phyloP scores from a whole-genome alignment of 2,113 vertebrate species.

The Toxostoma redivivum region DNA sequence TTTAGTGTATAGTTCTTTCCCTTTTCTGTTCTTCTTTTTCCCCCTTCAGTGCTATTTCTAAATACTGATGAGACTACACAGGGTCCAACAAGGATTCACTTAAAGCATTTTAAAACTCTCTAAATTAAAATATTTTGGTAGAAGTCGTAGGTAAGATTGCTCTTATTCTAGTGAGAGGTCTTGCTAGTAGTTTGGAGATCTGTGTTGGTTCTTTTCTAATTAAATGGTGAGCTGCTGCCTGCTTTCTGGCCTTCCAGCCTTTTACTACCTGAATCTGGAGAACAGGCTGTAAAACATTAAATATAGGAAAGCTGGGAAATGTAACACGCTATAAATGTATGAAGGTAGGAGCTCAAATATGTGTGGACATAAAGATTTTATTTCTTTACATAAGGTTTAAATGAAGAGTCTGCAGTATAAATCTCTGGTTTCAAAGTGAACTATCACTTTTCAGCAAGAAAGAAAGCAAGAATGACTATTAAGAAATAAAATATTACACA shows the following conservation, averaged over 20 bases:
- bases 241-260: constrained; percentile 27
- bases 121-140: not conserved
- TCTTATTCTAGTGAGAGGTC: not conserved
- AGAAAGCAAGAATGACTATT: constrained; percentile 7
- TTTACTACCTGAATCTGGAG: constrained; percentile 67
- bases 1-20: not conserved
- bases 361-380: constrained; percentile 66
- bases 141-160: not conserved
- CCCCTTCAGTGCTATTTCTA: not conserved
- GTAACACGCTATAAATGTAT: constrained; percentile 56
- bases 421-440: constrained; percentile 51
- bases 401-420: constrained; percentile 54
- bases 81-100: not conserved
- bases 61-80: not conserved
- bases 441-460: constrained; percentile 54
- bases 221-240: constrained; percentile 40
- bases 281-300: constrained; percentile 61
- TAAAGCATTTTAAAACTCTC: not conserved
- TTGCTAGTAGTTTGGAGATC: not conserved
- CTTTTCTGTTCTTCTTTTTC: not conserved
- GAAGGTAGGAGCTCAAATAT: constrained; percentile 61
- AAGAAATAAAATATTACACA: constrained; percentile 19
- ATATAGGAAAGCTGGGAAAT: constrained; percentile 69
- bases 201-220: constrained; percentile 22
- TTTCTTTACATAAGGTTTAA: constrained; percentile 69